Base-by-base conservation (phyloP, 1,140 invertebrate genomes). In the Parapsyche elsis region DNA sequence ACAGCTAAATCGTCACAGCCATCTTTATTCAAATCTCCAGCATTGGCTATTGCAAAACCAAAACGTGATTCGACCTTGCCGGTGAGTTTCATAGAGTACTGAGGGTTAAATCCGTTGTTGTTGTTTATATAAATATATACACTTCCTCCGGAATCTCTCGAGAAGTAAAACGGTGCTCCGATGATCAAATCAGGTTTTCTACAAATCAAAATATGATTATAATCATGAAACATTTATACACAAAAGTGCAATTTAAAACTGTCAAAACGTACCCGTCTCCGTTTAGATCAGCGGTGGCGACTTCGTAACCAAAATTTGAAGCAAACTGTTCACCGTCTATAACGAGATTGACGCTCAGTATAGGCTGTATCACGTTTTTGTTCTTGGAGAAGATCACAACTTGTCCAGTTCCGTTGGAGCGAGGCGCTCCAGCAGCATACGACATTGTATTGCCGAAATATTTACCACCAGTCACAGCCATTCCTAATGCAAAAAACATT, bases 1-100 rank as follows among this genome's bases (percentile, higher is more conserved):
- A 98, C 92, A 0, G 96, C 96, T 64, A 98, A 88, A 86, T 98
- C 97, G 84, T 95, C 94, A 85, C 92, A 96, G 0, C 94, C 93
- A 87, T 98, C 97, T 87, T 95, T 95, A 86, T 99, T 98, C 9
- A 99, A 89, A 87, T 99, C 97, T 44, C 96, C 96, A 23, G 96
- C 87, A 85, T 94, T 94, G 0, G 96, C 92, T 78, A 99, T 89
- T 0, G 97, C 91, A 82, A 97, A 93, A 5, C 96, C 96, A 87
- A 97, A 98, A 80, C 95, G 92, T 59, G 94, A 95, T 87, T 95
- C 94, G 57, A 89, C 85, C 71, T 92, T 91, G 1, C 95, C 94
- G 9, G 92, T 92, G 5, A 95, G 84, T 85, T 91, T 92, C n/a
- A 91, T 83, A 16, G 90, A 92, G 7, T 94, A 87, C 83, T 90